phyloP scores from a whole-genome alignment of 2,113 vertebrate species.

The Prionailurus bengalensis region DNA sequence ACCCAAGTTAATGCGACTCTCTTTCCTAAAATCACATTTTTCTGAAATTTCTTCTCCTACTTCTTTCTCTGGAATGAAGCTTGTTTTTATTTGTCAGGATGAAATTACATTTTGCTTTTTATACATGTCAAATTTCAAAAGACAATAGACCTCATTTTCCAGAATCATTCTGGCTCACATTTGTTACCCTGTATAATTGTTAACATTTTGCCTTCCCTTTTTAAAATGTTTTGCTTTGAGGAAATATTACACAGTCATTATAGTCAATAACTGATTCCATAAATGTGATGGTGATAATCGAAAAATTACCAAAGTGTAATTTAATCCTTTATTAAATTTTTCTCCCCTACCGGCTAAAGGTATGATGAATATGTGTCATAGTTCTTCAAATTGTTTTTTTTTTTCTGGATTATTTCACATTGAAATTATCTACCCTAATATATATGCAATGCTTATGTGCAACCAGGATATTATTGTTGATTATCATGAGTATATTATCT shows the following conservation, averaged over 20 bases:
- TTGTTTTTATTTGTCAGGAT: not conserved
- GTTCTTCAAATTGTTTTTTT: not conserved
- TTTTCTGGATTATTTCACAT: not conserved
- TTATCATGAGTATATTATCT: not conserved
- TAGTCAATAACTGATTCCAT: not conserved
- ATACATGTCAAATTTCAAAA: not conserved
- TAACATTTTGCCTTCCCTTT: not conserved
- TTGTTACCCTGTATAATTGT: not conserved
- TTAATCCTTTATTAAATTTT: not conserved
- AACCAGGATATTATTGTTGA: not conserved
- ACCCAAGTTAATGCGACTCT: not conserved
- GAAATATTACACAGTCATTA: not conserved
- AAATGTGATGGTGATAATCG: not conserved
- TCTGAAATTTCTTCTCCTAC: not conserved
- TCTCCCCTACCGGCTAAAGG: not conserved
- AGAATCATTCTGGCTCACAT: not conserved
- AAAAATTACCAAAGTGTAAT: not conserved
- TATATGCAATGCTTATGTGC: not conserved
- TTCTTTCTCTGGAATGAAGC: not conserved
- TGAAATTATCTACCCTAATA: not conserved
- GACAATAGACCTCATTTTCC: not conserved
- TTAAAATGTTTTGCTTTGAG: not conserved
- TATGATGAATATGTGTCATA: not conserved
- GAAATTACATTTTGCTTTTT: not conserved
- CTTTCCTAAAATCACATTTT: not conserved